These are phyloP conservation scores for Coenobita brevimanus DNA, from an alignment of 1,140 invertebrate genomes.

Conservation along the genomic window DNA sequence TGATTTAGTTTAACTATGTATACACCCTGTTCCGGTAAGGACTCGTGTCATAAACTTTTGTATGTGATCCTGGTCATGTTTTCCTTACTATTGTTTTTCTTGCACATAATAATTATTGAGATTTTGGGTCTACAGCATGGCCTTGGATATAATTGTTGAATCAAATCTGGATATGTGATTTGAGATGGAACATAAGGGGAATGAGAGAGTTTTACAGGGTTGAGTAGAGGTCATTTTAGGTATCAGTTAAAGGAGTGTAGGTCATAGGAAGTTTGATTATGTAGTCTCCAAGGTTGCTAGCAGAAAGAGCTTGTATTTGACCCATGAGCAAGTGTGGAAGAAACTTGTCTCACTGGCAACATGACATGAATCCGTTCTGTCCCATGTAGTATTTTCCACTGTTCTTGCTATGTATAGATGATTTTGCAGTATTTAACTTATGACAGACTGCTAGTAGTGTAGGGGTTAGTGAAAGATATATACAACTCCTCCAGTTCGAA, in stretches of 20 bases:
- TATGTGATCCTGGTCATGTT: background rate
- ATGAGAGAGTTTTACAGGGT: slow-evolving; percentile 47
- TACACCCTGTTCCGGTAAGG: slow-evolving; percentile 21
- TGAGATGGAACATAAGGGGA: background rate
- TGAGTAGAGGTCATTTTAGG: slow-evolving; percentile 49
- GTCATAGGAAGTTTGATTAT: slow-evolving; percentile 19
- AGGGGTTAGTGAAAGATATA: too few species aligned
- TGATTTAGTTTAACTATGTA: slow-evolving; percentile 21
- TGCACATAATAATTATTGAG: too few species aligned
- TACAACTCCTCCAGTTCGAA: too few species aligned
- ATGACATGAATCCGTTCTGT: too few species aligned
- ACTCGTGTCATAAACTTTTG: background rate
- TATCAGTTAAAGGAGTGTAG: slow-evolving; percentile 46
- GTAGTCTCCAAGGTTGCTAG: slow-evolving; percentile 48
- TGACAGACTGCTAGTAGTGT: too few species aligned
- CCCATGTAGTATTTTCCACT: too few species aligned
- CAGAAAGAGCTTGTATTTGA: slow-evolving; percentile 21
- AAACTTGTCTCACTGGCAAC: slow-evolving; percentile 46
- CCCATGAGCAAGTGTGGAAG: slow-evolving; percentile 11
- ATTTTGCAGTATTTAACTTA: too few species aligned
- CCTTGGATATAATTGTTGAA: too few species aligned
- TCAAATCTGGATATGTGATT: too few species aligned
- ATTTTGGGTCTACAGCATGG: too few species aligned
- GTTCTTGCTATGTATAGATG: too few species aligned
- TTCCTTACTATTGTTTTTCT: too few species aligned